phyloP scores from a whole-genome alignment of 2,113 vertebrate genomes.

The Brachyistius frenatus region DNA sequence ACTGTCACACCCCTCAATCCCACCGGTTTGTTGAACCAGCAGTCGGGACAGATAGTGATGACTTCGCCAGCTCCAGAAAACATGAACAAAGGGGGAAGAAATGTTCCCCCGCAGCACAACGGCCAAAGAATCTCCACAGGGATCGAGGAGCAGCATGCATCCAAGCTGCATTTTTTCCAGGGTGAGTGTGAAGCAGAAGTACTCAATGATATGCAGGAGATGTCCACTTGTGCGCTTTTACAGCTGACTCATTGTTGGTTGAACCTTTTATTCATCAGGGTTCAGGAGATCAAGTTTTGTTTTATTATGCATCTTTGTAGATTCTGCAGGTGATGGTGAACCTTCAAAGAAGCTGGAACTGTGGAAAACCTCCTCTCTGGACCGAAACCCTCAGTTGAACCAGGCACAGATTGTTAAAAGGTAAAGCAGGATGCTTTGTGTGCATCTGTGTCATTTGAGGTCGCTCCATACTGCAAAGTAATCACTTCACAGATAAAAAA shows the following conservation, averaged over 20 bases:
- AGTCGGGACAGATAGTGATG: conserved; percentile 35
- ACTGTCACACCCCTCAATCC: conserved; percentile 89
- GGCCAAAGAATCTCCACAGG: conserved; percentile 58
- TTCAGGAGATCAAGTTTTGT: conserved; percentile 5
- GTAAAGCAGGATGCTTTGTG: conserved; percentile 64
- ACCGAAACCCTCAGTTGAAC: conserved; percentile 75
- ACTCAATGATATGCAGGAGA: neutral
- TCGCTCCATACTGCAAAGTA: too few species aligned
- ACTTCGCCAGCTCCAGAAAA: conserved; percentile 45
- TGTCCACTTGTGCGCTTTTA: neutral
- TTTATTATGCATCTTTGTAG: conserved; percentile 66
- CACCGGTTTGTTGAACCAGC: conserved; percentile 60
- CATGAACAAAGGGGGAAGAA: neutral
- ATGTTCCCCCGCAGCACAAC: conserved; percentile 44
- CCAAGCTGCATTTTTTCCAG: conserved; percentile 83
- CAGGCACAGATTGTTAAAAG: conserved; percentile 81
- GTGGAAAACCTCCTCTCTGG: conserved; percentile 84
- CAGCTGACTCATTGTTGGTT: neutral
- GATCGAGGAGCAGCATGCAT: conserved; percentile 72
- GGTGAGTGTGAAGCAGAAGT: conserved; percentile 59
- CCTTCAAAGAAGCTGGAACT: conserved; percentile 77
- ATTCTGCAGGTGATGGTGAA: conserved; percentile 81
- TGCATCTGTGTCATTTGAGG: neutral
- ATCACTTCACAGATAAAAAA: too few species aligned
- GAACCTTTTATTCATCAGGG: neutral